Evolutionary conservation across 2,797 vertebrate genomes (phyloP).

Genomic region (Sebastiscus tertius): DNA sequence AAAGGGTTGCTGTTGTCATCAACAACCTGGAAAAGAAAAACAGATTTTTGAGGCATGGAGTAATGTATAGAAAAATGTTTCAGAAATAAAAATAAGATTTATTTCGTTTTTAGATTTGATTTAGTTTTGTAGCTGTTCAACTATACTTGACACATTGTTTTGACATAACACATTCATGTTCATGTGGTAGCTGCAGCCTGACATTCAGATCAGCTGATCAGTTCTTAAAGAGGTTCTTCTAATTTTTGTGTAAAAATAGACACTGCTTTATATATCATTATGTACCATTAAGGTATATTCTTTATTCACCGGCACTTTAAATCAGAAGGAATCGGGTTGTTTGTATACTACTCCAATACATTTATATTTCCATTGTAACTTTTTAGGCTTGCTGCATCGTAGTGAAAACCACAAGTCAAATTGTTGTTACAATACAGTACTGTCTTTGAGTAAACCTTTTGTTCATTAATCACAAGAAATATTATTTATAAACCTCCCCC

Average conservation of each 20-base stretch:
- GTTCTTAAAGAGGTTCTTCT: not conserved
- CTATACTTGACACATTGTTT: not conserved
- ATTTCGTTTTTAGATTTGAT: not conserved
- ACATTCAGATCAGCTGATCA: not conserved
- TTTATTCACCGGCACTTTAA: not conserved
- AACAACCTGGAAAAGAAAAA: not conserved
- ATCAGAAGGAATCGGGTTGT: not conserved
- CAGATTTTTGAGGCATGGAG: not conserved
- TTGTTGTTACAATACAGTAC: not conserved
- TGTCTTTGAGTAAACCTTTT: not conserved
- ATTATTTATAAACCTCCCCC: not conserved
- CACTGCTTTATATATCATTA: not conserved
- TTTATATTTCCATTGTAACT: not conserved
- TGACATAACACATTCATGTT: not conserved
- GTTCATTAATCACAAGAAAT: not conserved
- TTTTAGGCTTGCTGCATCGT: not conserved
- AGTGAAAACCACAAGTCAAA: not conserved
- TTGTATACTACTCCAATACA: not conserved
- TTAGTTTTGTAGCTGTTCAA: not conserved
- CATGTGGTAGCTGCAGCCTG: not conserved
- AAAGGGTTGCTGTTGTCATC: constrained; percentile 20
- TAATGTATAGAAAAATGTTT: not conserved
- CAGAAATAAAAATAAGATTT: not conserved
- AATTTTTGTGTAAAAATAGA: not conserved
- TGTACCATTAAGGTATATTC: not conserved